Base-by-base conservation (phyloP, 2,797 vertebrate species). In the Chaetophractus vellerosus region DNA sequence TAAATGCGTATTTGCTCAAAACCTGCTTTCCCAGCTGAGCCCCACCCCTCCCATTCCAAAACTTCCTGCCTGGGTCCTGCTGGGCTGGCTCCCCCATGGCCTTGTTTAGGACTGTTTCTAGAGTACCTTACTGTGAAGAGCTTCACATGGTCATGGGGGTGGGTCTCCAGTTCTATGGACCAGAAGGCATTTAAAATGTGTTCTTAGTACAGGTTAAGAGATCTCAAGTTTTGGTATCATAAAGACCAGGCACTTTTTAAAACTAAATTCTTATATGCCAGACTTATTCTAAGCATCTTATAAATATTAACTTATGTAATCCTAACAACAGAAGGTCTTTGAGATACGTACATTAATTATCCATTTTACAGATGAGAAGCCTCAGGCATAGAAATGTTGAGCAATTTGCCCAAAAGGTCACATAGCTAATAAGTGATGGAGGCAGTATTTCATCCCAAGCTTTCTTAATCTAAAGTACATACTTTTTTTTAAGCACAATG, bases 1-100 rank as follows among this genome's bases (percentile, higher is more conserved):
- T 96, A 96, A 97, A 97, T 79, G 96, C 72, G 88, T 83, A 19
- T 82, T 92, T 96, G 74, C 84, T 94, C 79, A 68, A 91, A 90
- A 76, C 9, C 18, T 5, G 9, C 88, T 90, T 91, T 93, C 18
- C 41, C 55, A 85, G 96, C 85, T 80, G 91, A 80, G 80, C 5
- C 90, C 71, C 89, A 84, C 21, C 68, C 61, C 50, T 75, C 3
- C 3, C 0, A 0, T 38, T 87, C 83, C 82, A 74, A 78, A 16
- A 16, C 75, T 68, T 68, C 23, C 76, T 41, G 68, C 79, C 85
- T 63, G 76, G 23, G 6, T 33, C n/a, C 59, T 45, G 86, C 88
- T 83, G n/a, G 16, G 1, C n/a, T 52, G 71, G 71, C 4, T 52
- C 82, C 38, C n/a, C 33, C 0, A 0, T 4, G 9, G 36, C 71